phyloP scores from a whole-genome alignment of 2,797 vertebrate genomes.

The Naso thynnoides region DNA sequence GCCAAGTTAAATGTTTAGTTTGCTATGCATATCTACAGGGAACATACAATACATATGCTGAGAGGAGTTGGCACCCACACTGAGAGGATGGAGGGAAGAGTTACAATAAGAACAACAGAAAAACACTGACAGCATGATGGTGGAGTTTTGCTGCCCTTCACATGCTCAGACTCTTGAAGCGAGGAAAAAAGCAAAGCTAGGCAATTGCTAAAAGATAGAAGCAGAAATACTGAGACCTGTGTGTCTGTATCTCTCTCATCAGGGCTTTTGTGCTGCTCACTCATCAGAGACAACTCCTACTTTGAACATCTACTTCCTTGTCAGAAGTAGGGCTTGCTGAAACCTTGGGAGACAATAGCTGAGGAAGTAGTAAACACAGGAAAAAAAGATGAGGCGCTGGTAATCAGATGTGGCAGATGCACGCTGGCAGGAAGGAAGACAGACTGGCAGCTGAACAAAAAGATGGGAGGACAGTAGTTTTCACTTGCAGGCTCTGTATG shows the following conservation, averaged over 20 bases:
- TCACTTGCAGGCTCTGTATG: background rate
- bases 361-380: conserved; percentile 50
- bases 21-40: conserved; percentile 16
- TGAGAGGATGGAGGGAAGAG: background rate
- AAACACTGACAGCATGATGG: conserved; percentile 10
- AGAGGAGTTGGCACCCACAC: conserved; percentile 10
- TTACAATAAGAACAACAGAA: conserved; percentile 15
- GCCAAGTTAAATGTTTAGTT: conserved; percentile 47
- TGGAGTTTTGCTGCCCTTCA: conserved; percentile 36
- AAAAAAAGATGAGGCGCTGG: conserved; percentile 24
- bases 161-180: conserved; percentile 21
- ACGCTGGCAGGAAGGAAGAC: conserved; percentile 45
- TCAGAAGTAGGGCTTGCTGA: conserved; percentile 29
- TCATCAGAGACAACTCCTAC: conserved; percentile 29
- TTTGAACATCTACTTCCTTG: conserved; percentile 43
- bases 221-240: conserved; percentile 16
- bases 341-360: conserved; percentile 42
- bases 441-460: conserved; percentile 37
- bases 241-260: conserved; percentile 38
- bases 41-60: conserved; percentile 11
- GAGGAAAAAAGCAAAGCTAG: conserved; percentile 14
- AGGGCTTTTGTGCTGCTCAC: conserved; percentile 20
- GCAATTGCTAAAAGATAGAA: conserved; percentile 29
- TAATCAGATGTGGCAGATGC: conserved; percentile 49
- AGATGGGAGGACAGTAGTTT: conserved; percentile 23